A percentile compares a stretch with the other conserved stretches of the same genome.
phyloP scores from a whole-genome alignment of 2,113 vertebrate genomes.

The Tragelaphus scriptus region DNA sequence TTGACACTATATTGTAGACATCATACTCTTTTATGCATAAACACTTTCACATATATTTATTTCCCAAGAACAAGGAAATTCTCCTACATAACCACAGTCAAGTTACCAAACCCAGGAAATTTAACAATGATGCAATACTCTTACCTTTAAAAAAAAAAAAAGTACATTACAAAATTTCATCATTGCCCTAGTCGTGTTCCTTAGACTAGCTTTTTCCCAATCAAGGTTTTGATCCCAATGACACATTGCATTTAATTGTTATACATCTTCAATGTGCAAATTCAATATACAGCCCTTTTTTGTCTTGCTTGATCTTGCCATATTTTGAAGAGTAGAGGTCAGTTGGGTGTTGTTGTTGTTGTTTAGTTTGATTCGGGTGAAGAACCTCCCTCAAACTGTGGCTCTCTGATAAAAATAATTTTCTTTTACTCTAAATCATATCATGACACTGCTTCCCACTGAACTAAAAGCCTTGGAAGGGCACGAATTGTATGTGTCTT shows the following conservation, averaged over 20 bases:
- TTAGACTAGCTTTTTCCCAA: neutral
- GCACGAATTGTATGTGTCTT: neutral
- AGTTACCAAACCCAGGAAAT: neutral
- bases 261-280: accelerated
- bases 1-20: neutral
- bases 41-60: neutral
- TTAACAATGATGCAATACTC: neutral
- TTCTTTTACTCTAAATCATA: neutral
- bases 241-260: neutral
- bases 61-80: neutral
- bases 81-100: neutral
- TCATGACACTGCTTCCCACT: neutral
- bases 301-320: neutral
- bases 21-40: neutral
- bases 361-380: neutral
- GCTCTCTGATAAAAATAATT: neutral
- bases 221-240: neutral
- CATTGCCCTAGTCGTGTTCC: neutral
- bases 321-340: neutral
- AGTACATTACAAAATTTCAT: neutral
- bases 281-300: neutral
- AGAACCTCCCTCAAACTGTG: neutral
- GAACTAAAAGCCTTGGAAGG: neutral
- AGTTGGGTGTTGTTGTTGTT: neutral
- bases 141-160: neutral